Conservation (phyloP, 2,797 vertebrate species). For the Austrolebias charrua region DNA sequence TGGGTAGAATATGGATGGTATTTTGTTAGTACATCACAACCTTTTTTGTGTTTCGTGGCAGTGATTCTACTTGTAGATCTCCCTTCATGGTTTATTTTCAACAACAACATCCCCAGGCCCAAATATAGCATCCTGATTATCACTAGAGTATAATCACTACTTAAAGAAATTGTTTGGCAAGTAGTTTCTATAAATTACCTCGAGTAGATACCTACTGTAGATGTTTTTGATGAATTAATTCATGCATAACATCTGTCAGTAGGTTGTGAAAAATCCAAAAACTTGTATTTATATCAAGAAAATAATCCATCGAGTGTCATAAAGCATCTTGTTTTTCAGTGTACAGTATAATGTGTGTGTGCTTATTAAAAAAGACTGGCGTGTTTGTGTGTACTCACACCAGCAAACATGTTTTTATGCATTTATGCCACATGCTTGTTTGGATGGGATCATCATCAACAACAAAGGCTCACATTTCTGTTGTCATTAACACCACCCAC, state of each 20-base stretch:
- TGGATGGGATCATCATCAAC: constrained; percentile 39
- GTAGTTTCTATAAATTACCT: constrained; percentile 10
- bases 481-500: constrained; percentile 35
- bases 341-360: constrained; percentile 19
- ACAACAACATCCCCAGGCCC: not conserved
- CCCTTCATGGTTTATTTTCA: not conserved
- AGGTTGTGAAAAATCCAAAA: constrained; percentile 44
- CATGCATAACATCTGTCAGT: constrained; percentile 50
- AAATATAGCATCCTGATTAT: constrained; percentile 17
- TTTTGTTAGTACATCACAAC: too few species aligned
- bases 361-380: constrained; percentile 6
- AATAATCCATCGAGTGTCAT: constrained; percentile 53
- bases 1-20: too few species aligned
- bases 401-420: constrained; percentile 17
- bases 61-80: too few species aligned
- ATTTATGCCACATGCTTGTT: constrained; percentile 30
- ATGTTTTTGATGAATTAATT: constrained; percentile 30
- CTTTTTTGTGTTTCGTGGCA: too few species aligned
- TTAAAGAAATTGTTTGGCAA: constrained; percentile 14
- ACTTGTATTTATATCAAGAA: constrained; percentile 44
- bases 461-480: constrained; percentile 43
- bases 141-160: constrained; percentile 31
- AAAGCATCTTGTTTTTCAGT: constrained; percentile 50
- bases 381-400: constrained; percentile 26
- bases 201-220: not conserved